phyloP scores from a whole-genome alignment of 2,797 vertebrate species.

The Sebastes iracundus region DNA sequence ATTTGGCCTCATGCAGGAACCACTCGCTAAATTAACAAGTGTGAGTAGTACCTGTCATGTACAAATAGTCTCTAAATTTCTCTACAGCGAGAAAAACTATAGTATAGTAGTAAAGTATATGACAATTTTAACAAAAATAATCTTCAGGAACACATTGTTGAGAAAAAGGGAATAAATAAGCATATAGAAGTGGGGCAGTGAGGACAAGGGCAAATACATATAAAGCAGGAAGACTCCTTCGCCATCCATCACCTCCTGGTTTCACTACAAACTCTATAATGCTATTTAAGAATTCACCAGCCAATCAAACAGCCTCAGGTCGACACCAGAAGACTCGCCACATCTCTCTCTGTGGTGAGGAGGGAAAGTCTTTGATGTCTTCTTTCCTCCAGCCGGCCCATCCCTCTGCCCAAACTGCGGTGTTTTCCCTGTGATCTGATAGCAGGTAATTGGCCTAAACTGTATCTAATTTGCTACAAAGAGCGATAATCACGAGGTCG shows the following conservation, averaged over 20 bases:
- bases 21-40: too few species aligned
- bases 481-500: constrained; percentile 83
- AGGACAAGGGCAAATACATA: neutral
- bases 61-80: too few species aligned
- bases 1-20: neutral
- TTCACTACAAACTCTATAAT: neutral
- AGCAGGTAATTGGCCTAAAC: constrained; percentile 88
- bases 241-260: neutral
- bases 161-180: neutral
- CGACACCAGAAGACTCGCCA: neutral
- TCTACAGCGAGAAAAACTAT: too few species aligned
- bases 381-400: neutral
- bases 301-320: neutral
- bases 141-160: too few species aligned
- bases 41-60: too few species aligned
- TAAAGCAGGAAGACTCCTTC: neutral
- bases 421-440: constrained; percentile 83
- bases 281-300: neutral
- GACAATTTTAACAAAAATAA: too few species aligned
- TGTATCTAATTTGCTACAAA: constrained; percentile 86
- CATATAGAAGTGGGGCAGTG: neutral
- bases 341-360: neutral
- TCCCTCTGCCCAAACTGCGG: neutral
- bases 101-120: too few species aligned
- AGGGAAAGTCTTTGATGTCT: constrained; percentile 15